These are phyloP conservation scores for Hucho hucho DNA, from an alignment of 2,113 vertebrate genomes.

Conservation along the genomic window DNA sequence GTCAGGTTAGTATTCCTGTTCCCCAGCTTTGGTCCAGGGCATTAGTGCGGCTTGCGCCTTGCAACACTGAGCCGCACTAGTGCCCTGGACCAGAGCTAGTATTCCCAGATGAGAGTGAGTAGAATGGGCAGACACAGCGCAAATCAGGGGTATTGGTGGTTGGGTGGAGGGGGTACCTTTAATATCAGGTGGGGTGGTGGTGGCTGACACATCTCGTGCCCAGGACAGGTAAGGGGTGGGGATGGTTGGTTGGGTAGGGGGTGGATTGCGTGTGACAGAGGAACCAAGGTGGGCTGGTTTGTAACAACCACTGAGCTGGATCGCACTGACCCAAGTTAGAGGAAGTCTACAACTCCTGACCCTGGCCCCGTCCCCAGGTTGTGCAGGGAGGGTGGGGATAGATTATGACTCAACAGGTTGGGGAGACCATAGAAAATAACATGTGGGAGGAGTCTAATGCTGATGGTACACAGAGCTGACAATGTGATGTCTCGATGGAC, in stretches of 20 bases:
- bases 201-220: constrained; percentile 57
- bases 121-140: constrained; percentile 13
- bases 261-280: constrained; percentile 18
- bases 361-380: constrained; percentile 46
- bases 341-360: constrained; percentile 77
- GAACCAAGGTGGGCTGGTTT: constrained; percentile 63
- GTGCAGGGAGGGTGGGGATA: constrained; percentile 33
- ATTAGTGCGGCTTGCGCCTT: no score
- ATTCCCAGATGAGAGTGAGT: constrained; percentile 26
- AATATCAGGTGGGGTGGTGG: constrained; percentile 30
- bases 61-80: no score
- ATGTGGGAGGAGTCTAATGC: constrained; percentile 45
- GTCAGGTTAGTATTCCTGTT: constrained; percentile 38
- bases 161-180: constrained; percentile 54
- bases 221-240: constrained; percentile 39
- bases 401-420: constrained; percentile 38
- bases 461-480: constrained; percentile 48
- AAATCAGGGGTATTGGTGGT: constrained; percentile 12
- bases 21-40: background rate
- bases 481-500: constrained; percentile 31
- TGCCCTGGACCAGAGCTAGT: background rate
- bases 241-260: background rate
- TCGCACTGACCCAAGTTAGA: constrained; percentile 77
- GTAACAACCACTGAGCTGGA: constrained; percentile 74
- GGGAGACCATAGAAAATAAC: constrained; percentile 42